Percentiles rank a stretch among this genome's conserved stretches.
Evolutionary conservation across 2,888 invertebrate species (phyloP).

Genomic region (Synergus itoensis): DNA sequence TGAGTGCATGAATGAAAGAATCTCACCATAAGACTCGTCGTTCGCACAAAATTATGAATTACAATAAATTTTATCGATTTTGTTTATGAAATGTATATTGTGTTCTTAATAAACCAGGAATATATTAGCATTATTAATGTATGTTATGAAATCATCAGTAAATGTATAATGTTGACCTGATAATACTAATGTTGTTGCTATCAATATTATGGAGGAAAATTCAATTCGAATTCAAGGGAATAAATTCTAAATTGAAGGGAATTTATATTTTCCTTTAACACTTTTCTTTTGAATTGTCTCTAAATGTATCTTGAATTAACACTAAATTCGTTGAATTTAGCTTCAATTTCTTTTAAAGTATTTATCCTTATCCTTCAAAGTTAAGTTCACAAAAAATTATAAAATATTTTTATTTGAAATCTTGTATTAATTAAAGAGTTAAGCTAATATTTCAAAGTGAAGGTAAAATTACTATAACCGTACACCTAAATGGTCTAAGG

Average conservation of each 20-base stretch:
- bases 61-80: neutral
- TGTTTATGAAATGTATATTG: neutral
- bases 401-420: neutral
- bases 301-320: too few species aligned
- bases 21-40: neutral
- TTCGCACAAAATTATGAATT: neutral
- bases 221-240: neutral
- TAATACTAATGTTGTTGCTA: neutral
- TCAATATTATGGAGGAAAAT: neutral
- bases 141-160: neutral
- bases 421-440: neutral
- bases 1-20: neutral
- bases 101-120: neutral
- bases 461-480: slow-evolving; percentile 11
- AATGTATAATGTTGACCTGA: neutral
- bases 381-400: too few species aligned
- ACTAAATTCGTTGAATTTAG: too few species aligned
- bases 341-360: too few species aligned
- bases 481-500: neutral
- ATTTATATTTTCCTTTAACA: too few species aligned
- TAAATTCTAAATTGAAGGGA: too few species aligned
- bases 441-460: neutral
- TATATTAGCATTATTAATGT: too few species aligned
- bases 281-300: too few species aligned
- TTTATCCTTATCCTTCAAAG: too few species aligned